Base-by-base conservation (phyloP, 92 coral and sea anemone species). In the Hydrozoanthus gracilis region DNA sequence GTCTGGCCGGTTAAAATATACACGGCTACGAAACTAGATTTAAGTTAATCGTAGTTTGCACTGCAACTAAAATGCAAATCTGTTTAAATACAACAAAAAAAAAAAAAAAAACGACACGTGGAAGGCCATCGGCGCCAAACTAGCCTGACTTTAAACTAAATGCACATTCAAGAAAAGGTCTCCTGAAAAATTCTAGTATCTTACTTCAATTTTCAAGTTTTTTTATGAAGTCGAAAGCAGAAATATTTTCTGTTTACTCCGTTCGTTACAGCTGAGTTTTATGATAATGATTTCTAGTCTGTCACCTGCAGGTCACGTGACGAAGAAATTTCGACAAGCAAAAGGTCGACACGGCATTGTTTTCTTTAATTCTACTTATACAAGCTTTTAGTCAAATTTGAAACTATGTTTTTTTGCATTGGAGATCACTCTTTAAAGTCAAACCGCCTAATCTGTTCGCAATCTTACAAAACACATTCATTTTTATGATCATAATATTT, bases 301-400 rank as follows among this genome's bases (percentile, higher is more conserved):
- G 64, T 8, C 85, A 80, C 85, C 85, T 80, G 85, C 85, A 45
- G 49, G 48, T 80, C 85, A 80, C 74, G 74, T 80, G 85, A 65
- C 61, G 4, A 80, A 80, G 47, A 74, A 56, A 75, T 56, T 44
- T 13, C 15, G 74, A 47, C 60, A 80, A 39, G 58, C 84, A 46
- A 80, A 64, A 80, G 85, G 85, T 74, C 58, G 15, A 80, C 51
- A 3, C 18, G 4, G 20, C 49, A 62, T 62, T 27, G 62, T 79
- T 79, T 79, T 15, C 9, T 56, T 56, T 62, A 52, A 45, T 71
- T 79, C 62, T 45, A 27, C 85, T 3, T n/a, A 9, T 17, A 39
- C n/a, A 15, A 44, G 15, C 55, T 79, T 44, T 64, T 47, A 73
- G 72, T 14, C 51, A n/a, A 64, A 11, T 61, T 62, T 16, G 45